Base-by-base conservation (phyloP, 2,888 invertebrate genomes). In the Phymatocera aterrima region DNA sequence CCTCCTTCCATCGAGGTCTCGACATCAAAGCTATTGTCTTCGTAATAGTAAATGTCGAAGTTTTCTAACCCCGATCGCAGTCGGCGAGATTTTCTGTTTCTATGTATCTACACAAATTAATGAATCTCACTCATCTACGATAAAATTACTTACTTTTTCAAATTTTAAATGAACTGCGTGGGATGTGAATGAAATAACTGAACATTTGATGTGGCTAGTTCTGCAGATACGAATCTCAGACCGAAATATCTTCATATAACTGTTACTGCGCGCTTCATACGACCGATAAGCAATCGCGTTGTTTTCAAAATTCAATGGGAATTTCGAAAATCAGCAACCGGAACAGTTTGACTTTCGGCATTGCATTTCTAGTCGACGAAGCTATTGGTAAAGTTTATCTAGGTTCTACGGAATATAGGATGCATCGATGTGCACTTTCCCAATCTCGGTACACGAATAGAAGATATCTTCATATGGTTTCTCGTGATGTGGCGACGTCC, bases 1-100 rank as follows among this genome's bases (percentile, higher is more conserved):
- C 77, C 48, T 65, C 51, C 65, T 12, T 61, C 3, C 78, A 72
- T 72, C 48, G 51, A 10, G 80, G 80, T 78, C 81, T 78, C 79
- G 80, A 83, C 86, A 85, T 87, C 81, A 83, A 79, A 79, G 80
- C 83, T 82, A 86, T 85, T 86, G 85, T 86, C 82, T 80, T 78
- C 81, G 84, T 84, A 84, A 85, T 86, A 83, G 83, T 79, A 79
- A 79, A 82, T 86, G 84, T 85, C 85, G 83, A 82, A 83, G 81
- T 82, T 82, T 84, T 77, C 37, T 78, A 75, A 68, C 68, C 68
- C n/a, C n/a, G n/a, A n/a, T n/a, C n/a, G n/a, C n/a, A 68, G 46
- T 24, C 43, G 15, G 43, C 12, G 24, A 46, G 46, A 68, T 46
- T 46, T 15, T 12, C 12, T n/a, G 46, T 68, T 68, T 28, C 6